Evolutionary conservation across 2,888 invertebrate genomes (phyloP).

Genomic region (Rhabditoides inermis): DNA sequence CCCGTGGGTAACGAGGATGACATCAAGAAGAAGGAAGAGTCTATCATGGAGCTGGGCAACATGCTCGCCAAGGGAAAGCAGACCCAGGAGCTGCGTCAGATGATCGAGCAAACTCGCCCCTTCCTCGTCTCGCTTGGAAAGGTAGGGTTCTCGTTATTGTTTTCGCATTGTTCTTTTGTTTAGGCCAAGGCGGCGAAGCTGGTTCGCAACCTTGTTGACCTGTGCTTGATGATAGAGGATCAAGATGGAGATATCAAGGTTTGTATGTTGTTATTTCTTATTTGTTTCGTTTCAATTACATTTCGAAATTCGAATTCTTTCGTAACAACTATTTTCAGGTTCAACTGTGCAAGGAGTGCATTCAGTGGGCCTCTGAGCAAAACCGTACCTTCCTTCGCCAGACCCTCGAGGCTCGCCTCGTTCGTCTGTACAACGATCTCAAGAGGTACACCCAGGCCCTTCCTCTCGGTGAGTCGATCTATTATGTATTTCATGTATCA

Average conservation of each 20-base stretch:
- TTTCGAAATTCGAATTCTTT: background rate
- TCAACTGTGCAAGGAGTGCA: slow-evolving; percentile 71
- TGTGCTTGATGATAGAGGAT: slow-evolving; percentile 92
- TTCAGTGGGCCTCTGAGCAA: slow-evolving; percentile 97
- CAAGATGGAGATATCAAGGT: slow-evolving; percentile 62
- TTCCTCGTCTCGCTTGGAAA: slow-evolving; percentile 90
- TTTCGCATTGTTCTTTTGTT: no score
- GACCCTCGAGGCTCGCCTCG: slow-evolving; percentile 85
- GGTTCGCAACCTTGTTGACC: slow-evolving; percentile 88
- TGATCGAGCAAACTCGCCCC: slow-evolving; percentile 62
- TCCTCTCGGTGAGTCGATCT: slow-evolving; percentile 52
- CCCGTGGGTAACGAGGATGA: slow-evolving; percentile 67
- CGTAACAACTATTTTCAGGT: slow-evolving; percentile 50
- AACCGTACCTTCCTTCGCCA: slow-evolving; percentile 91
- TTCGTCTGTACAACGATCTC: slow-evolving; percentile 71
- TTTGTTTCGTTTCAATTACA: no score
- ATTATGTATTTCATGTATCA: no score
- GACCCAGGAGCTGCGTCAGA: slow-evolving; percentile 30
- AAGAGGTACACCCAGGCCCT: slow-evolving; percentile 48
- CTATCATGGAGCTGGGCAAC: slow-evolving; percentile 82
- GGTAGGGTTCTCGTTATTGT: no score
- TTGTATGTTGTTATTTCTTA: no score
- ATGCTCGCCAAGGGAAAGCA: slow-evolving; percentile 72
- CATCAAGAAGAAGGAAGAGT: slow-evolving; percentile 82
- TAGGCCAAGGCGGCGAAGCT: slow-evolving; percentile 98